These are phyloP conservation scores for Standfussiana lucernea DNA, from an alignment of 2,888 invertebrate genomes.

Conservation along the genomic window DNA sequence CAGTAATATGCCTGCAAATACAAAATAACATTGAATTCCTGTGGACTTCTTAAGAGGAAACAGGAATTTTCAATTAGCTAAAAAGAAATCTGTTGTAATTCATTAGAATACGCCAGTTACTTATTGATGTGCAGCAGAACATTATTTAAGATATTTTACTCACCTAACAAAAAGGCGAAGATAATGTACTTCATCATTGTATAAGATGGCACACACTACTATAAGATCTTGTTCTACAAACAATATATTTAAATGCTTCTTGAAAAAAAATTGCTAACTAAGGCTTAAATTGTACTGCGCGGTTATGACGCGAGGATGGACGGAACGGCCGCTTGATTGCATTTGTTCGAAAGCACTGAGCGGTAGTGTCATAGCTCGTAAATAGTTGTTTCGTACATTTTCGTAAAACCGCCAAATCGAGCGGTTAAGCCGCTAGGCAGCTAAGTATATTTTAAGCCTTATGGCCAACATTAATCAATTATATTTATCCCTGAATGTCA, in stretches of 20 bases:
- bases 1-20: constrained; percentile 56
- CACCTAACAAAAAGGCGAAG: constrained; percentile 30
- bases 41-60: background rate
- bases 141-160: constrained; percentile 7
- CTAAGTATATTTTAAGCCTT: background rate
- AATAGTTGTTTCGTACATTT: background rate
- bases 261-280: background rate
- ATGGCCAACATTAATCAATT: background rate
- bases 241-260: constrained; percentile 13
- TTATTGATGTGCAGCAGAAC: background rate
- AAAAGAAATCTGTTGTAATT: background rate
- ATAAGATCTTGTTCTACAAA: background rate
- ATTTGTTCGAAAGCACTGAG: background rate
- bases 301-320: background rate
- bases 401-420: background rate
- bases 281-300: constrained; percentile 4
- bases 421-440: background rate
- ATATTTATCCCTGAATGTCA: constrained; percentile 29
- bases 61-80: too few relatives aligned
- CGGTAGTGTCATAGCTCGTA: background rate
- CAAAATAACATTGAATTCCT: background rate
- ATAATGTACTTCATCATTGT: constrained; percentile 30
- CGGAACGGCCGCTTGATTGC: background rate
- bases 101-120: background rate
- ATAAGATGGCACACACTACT: background rate